Evolutionary conservation across 2,797 vertebrate genomes (phyloP).

Genomic region (Argya squamiceps): DNA sequence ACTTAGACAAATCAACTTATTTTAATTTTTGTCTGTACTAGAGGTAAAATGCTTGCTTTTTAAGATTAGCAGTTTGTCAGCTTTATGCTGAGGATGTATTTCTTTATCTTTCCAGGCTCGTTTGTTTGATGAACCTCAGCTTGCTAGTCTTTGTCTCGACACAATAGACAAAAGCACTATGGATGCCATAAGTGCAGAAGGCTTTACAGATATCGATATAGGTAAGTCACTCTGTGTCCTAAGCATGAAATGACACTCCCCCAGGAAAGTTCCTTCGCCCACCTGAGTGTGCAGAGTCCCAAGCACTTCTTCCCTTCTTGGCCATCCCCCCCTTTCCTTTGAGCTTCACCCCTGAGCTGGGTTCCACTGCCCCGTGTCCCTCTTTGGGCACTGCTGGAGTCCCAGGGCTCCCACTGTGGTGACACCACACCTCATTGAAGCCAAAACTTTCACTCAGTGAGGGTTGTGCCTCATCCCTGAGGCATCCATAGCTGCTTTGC

Average conservation of each 20-base stretch:
- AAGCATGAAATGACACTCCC: background rate
- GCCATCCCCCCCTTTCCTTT: background rate
- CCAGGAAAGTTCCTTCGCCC: background rate
- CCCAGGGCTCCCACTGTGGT: accelerated
- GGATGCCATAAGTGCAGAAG: constrained; percentile 83
- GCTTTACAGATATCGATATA: constrained; percentile 83
- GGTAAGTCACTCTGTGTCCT: constrained; percentile 60
- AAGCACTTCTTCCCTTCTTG: background rate
- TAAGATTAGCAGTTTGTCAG: background rate
- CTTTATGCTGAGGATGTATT: background rate
- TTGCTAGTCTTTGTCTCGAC: constrained; percentile 83
- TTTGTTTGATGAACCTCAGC: constrained; percentile 83
- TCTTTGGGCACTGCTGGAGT: background rate
- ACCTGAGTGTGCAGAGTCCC: background rate
- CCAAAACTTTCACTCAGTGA: background rate
- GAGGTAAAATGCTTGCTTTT: background rate
- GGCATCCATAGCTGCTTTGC: background rate
- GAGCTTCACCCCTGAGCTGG: background rate
- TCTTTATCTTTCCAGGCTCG: constrained; percentile 73
- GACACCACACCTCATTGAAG: background rate
- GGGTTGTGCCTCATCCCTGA: background rate
- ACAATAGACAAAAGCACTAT: constrained; percentile 79
- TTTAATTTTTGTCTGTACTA: background rate
- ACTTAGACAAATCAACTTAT: background rate
- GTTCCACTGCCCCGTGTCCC: background rate